These are phyloP conservation scores for Lepidothrix coronata DNA, from an alignment of 2,113 vertebrate species.

Conservation along the genomic window DNA sequence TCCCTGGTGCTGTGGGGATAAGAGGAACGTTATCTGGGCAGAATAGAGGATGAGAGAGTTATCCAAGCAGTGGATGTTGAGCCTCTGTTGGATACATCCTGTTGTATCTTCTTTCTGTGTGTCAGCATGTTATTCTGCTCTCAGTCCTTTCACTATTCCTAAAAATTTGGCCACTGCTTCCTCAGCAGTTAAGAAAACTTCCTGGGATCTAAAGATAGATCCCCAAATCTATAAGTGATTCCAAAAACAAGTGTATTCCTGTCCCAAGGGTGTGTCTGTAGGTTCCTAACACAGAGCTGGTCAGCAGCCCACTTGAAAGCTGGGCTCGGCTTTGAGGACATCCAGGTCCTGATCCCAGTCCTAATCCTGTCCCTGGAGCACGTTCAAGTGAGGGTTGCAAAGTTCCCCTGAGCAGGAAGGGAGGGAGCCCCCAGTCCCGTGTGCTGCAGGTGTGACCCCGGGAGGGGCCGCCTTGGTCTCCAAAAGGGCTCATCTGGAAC, in stretches of 20 bases:
- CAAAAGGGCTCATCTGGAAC: background rate
- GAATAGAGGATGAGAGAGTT: background rate
- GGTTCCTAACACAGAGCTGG: background rate
- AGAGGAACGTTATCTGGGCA: background rate
- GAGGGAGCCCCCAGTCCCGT: background rate
- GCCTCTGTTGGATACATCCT: background rate
- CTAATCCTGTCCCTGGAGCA: background rate
- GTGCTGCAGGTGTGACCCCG: background rate
- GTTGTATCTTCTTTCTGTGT: fast-evolving
- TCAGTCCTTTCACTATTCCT: background rate
- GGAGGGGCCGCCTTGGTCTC: background rate
- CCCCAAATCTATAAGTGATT: background rate
- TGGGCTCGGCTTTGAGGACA: background rate
- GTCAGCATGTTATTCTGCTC: fast-evolving
- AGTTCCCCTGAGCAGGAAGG: background rate
- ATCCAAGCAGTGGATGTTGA: background rate
- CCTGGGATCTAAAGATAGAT: background rate
- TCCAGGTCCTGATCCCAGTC: background rate
- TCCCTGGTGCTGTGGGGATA: fast-evolving
- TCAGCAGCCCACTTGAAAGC: background rate
- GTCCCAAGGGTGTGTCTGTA: background rate
- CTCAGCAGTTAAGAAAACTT: background rate
- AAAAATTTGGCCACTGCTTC: background rate
- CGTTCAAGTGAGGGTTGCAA: fast-evolving
- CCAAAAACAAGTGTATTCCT: background rate